These are phyloP conservation scores for Drosophila helvetica DNA, from an alignment of 2,888 invertebrate genomes.

Conservation along the genomic window DNA sequence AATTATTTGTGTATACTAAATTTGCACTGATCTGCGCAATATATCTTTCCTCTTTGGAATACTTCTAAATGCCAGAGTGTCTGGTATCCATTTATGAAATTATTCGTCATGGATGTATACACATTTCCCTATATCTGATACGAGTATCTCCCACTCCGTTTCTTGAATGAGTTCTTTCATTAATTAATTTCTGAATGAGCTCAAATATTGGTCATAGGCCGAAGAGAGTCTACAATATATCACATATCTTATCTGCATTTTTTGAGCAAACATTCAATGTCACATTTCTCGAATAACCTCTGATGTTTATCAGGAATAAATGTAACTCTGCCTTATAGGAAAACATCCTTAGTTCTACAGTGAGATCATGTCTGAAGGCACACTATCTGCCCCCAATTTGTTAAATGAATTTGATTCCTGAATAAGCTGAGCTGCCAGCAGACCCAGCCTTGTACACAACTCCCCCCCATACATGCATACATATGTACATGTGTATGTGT, in stretches of 20 bases:
- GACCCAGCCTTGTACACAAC: slow-evolving; percentile 7
- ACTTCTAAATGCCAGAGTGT: too few species aligned
- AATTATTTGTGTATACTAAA: too few species aligned
- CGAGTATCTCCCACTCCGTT: background rate
- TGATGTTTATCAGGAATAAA: background rate
- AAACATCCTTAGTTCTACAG: background rate
- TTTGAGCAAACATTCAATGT: background rate
- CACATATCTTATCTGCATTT: background rate
- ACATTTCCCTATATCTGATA: background rate
- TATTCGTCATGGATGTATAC: too few species aligned
- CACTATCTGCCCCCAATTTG: background rate
- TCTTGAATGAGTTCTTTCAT: background rate
- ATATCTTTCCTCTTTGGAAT: too few species aligned
- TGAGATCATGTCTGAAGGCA: background rate
- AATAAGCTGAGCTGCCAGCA: background rate
- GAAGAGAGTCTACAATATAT: background rate
- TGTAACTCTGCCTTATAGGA: background rate
- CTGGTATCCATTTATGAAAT: too few species aligned
- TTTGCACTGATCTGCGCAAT: too few species aligned
- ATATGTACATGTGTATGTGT: background rate
- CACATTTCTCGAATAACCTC: background rate
- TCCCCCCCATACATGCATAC: background rate
- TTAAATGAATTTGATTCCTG: background rate
- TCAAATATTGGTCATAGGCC: slow-evolving; percentile 3
- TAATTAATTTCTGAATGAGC: slow-evolving; percentile 10